A percentile compares a stretch with the other conserved stretches of the same genome.
Conservation (phyloP, 2,888 invertebrate genomes). For the Brenthis daphne region DNA sequence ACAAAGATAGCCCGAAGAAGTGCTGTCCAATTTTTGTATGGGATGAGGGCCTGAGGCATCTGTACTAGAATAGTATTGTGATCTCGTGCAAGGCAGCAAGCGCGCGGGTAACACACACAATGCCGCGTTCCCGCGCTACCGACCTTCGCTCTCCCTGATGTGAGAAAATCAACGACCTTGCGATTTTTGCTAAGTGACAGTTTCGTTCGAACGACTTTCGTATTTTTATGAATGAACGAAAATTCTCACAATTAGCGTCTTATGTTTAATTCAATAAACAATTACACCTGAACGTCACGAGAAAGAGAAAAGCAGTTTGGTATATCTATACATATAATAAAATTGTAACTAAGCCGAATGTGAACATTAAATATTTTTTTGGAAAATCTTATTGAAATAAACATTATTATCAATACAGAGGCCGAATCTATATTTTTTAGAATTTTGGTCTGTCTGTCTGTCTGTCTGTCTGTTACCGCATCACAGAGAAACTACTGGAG, state of each 20-base stretch:
- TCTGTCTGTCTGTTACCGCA: no score
- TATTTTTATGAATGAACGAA: constrained; percentile 6
- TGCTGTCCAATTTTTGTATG: no score
- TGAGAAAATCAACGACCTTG: constrained; percentile 12
- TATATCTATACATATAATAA: neutral
- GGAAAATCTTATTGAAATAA: no score
- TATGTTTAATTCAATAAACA: neutral
- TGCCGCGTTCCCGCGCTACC: neutral
- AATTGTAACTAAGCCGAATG: no score
- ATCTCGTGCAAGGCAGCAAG: neutral
- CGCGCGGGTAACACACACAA: constrained; percentile 2
- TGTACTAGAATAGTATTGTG: neutral
- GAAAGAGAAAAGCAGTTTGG: neutral
- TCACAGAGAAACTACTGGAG: no score
- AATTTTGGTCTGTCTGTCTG: no score
- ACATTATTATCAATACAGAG: no score
- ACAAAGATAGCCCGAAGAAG: no score
- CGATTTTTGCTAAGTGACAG: neutral
- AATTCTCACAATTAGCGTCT: constrained; percentile 10
- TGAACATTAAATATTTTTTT: no score
- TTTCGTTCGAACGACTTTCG: constrained; percentile 14
- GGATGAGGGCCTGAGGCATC: neutral
- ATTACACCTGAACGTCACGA: neutral
- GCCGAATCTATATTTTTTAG: no score
- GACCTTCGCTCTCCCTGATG: neutral